Evolutionary conservation across 1,140 invertebrate species (phyloP), one percentile per base, ranked within the genome.

Genomic region (Bradysia coprophila): DNA sequence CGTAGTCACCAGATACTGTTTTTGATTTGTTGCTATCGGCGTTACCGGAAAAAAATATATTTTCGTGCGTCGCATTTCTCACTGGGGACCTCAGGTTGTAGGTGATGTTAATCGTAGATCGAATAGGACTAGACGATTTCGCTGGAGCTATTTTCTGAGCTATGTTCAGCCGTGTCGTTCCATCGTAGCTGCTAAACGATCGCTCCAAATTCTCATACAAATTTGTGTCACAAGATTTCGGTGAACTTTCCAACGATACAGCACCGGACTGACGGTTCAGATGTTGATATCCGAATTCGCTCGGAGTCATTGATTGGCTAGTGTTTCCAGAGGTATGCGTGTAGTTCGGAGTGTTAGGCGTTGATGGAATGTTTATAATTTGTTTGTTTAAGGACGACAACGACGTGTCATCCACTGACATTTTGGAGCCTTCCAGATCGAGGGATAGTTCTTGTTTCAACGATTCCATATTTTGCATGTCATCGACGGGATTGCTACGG

Each of bases 21-120:
- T 16, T 9, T 18, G 18, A 9, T 4, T 13, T 13, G 13, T 16
- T n/a, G 3, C 39, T 23, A 2, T 40, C 21, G 2, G 13, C 19
- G 46, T 31, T 21, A 45, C 33, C 9, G 42, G 40, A 2, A 38
- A 19, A 38, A n/a, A 38, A 5, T 4, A 38, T 18, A 16, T 42
- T 43, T 18, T 16, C 39, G 4, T 28, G 4, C 3, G 28, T 11
- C 43, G 45, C 38, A 45, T 54, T 39, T 57, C 53, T 21, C 51
- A 52, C 23, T 52, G 49, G 50, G 58, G 46, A 43, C 49, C 58
- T 67, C 48, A 42, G 42, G 47, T 69, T 63, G 47, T 75, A 77
- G 2, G 72, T 75, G n/a, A 77, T 77, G 55, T 69, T 77, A 8
- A 77, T 76, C 0, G 75, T 77, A 1, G 73, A 75, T 51, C 68